Conservation (phyloP, 2,888 invertebrate genomes). For the Hololepta plana region DNA sequence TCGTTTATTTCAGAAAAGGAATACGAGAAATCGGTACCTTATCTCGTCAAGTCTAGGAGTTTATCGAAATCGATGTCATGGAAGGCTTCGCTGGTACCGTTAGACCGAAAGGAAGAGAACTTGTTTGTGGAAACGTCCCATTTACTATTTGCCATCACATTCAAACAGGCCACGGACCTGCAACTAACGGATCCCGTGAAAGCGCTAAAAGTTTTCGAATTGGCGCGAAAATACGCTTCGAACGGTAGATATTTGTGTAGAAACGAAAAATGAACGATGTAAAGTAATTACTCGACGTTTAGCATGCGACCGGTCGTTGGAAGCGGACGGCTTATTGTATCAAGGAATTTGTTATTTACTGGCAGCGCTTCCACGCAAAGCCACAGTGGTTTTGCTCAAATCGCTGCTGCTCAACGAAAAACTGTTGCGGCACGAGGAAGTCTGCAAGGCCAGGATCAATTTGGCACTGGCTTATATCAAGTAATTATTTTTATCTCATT, state of each 20-base stretch:
- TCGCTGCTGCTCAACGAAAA: slow-evolving; percentile 28
- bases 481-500: too few relatives aligned
- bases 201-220: slow-evolving; percentile 28
- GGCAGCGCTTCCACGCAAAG: slow-evolving; percentile 30
- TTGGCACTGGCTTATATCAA: slow-evolving; percentile 34
- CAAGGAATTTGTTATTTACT: slow-evolving; percentile 34
- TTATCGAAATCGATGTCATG: slow-evolving; percentile 23
- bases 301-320: slow-evolving; percentile 30
- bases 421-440: slow-evolving; percentile 25
- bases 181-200: slow-evolving; percentile 25
- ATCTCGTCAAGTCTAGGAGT: slow-evolving; percentile 15
- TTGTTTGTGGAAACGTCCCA: slow-evolving; percentile 30
- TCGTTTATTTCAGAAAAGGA: slow-evolving; percentile 13
- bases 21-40: slow-evolving; percentile 14
- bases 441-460: slow-evolving; percentile 35
- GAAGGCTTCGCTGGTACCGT: slow-evolving; percentile 21
- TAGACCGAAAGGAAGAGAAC: slow-evolving; percentile 18
- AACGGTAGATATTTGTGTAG: slow-evolving; percentile 27
- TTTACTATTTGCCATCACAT: slow-evolving; percentile 27
- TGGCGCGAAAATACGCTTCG: slow-evolving; percentile 33
- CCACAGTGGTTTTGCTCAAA: slow-evolving; percentile 31
- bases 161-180: slow-evolving; percentile 24
- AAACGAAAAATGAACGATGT: too few relatives aligned
- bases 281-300: slow-evolving; percentile 8
- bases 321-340: slow-evolving; percentile 33